Conservation (phyloP, 2,113 vertebrate species). For the Scomber japonicus region DNA sequence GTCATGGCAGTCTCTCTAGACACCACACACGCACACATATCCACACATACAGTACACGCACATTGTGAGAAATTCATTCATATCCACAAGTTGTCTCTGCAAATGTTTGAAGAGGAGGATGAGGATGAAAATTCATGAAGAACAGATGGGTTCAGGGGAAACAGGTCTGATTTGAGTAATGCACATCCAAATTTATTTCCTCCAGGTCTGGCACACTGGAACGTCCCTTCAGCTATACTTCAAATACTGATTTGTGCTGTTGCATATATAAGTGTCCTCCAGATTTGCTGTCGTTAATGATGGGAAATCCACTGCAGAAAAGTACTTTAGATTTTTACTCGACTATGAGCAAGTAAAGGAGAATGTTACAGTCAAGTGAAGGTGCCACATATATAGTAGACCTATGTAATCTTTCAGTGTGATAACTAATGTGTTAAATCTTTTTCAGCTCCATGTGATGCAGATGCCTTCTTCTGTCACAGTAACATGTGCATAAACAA, state of each 20-base stretch:
- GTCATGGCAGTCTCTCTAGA: conserved; percentile 21
- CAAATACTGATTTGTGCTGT: conserved; percentile 30
- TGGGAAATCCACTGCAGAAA: not conserved
- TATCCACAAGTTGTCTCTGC: conserved; percentile 60
- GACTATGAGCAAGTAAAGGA: not conserved
- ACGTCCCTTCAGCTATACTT: conserved; percentile 22
- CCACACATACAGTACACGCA: conserved; percentile 2
- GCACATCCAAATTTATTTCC: conserved; percentile 58
- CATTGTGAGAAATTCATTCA: conserved; percentile 40
- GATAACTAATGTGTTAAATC: not conserved
- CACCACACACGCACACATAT: not conserved
- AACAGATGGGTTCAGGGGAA: conserved; percentile 66
- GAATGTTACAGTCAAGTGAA: not conserved
- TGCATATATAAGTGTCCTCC: conserved; percentile 19
- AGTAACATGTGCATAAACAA: conserved; percentile 99
- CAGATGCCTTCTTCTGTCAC: conserved; percentile 97
- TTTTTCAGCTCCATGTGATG: conserved; percentile 94
- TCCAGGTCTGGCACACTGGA: conserved; percentile 46
- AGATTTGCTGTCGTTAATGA: conserved; percentile 9
- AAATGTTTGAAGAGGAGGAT: conserved; percentile 72
- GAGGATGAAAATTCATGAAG: conserved; percentile 74
- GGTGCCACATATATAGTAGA: not conserved
- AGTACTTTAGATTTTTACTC: not conserved
- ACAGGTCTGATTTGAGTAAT: conserved; percentile 62
- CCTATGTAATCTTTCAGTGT: not conserved